Percentiles rank a stretch among this genome's conserved stretches.
Evolutionary conservation across 2,888 invertebrate species (phyloP).

Genomic region (Cylloceria caligata): DNA sequence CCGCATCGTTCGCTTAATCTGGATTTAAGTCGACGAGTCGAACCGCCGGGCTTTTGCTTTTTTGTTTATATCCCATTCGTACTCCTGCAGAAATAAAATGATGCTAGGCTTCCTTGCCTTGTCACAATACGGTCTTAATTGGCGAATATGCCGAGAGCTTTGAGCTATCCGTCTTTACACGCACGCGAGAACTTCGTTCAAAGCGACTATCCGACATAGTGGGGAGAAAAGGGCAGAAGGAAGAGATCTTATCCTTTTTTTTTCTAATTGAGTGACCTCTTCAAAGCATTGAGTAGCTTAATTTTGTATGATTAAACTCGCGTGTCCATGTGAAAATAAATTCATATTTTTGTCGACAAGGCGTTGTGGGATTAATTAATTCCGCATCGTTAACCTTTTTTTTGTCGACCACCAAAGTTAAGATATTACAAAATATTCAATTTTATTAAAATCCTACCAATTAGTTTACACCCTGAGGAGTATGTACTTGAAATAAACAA

Average conservation of each 20-base stretch:
- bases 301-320: background rate
- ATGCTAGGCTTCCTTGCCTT: conserved; percentile 39
- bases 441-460: no score
- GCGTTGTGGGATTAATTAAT: no score
- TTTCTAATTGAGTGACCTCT: background rate
- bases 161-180: conserved; percentile 28
- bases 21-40: conserved; percentile 77
- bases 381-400: no score
- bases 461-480: no score
- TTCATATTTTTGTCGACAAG: no score
- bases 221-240: background rate
- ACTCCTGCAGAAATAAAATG: conserved; percentile 17
- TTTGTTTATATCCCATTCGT: conserved; percentile 46
- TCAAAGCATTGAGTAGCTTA: no score
- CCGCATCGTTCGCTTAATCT: conserved; percentile 76
- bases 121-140: conserved; percentile 76
- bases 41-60: conserved; percentile 72
- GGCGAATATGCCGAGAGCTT: conserved; percentile 73
- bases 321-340: no score
- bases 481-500: no score
- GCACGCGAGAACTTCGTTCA: conserved; percentile 18
- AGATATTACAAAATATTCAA: no score
- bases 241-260: conserved; percentile 8
- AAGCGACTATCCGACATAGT: background rate
- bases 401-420: no score